Percentiles rank a stretch among this genome's conserved stretches.
Evolutionary conservation across 2,888 invertebrate species (phyloP).

Genomic region (Amblyjoppa proteus): DNA sequence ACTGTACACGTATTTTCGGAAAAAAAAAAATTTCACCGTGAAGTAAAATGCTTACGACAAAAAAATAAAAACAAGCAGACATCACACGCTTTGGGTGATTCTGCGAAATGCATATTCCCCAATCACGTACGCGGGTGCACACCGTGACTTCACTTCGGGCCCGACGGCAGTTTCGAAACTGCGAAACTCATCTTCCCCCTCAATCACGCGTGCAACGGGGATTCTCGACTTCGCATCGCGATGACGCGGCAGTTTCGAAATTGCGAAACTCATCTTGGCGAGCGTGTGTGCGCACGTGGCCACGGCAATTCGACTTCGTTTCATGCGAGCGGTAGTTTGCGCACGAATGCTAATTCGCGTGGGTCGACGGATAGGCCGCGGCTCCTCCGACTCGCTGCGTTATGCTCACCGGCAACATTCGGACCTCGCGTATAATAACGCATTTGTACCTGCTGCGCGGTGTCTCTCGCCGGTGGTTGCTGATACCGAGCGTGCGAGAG

Average conservation of each 20-base stretch:
- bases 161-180: too few species aligned
- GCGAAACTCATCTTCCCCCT: too few species aligned
- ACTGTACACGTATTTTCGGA: too few species aligned
- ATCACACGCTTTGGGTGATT: constrained; percentile 1
- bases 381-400: constrained; percentile 19
- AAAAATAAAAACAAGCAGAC: too few species aligned
- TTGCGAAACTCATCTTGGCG: constrained; percentile 16
- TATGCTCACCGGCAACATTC: constrained; percentile 50
- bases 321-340: constrained; percentile 19
- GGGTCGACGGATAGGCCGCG: constrained; percentile 46
- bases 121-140: too few species aligned
- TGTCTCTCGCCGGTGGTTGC: constrained; percentile 50
- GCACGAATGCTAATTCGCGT: constrained; percentile 61
- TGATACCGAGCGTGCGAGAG: constrained; percentile 44
- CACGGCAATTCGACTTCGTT: constrained; percentile 41
- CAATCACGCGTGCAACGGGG: constrained; percentile 4
- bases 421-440: constrained; percentile 65
- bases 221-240: background rate
- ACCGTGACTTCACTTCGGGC: too few species aligned
- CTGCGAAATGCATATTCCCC: background rate
- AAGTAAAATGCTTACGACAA: too few species aligned
- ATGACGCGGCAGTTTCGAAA: constrained; percentile 28
- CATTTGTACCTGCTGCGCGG: constrained; percentile 66
- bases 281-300: background rate
- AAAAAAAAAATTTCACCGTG: too few species aligned